A percentile compares a stretch with the other conserved stretches of the same genome.
These are phyloP conservation scores for Drusus annulatus DNA, from an alignment of 1,140 invertebrate genomes.

Conservation along the genomic window DNA sequence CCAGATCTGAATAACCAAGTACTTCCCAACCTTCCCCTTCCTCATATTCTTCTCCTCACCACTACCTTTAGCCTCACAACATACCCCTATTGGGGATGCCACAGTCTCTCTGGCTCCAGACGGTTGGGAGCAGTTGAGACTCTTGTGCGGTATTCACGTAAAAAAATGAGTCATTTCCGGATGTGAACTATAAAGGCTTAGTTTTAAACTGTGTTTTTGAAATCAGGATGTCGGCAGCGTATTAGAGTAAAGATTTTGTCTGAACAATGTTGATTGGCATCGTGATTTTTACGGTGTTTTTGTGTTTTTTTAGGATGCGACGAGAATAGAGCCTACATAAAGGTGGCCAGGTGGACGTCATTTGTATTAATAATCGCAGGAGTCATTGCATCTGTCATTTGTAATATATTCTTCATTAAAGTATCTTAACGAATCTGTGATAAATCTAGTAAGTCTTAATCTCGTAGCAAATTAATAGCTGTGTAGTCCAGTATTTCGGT, in stretches of 20 bases:
- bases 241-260: not conserved
- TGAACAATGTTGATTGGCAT: not conserved
- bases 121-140: too few relatives aligned
- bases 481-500: too few relatives aligned
- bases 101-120: too few relatives aligned
- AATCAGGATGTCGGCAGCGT: not conserved
- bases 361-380: constrained; percentile 29
- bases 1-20: too few relatives aligned
- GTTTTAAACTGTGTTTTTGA: too few relatives aligned
- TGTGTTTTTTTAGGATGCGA: constrained; percentile 48
- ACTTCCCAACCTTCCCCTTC: too few relatives aligned
- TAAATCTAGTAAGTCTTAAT: constrained; percentile 2
- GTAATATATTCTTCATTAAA: constrained; percentile 49
- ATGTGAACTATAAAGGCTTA: too few relatives aligned
- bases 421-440: constrained; percentile 44
- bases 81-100: too few relatives aligned
- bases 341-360: constrained; percentile 35
- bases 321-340: constrained; percentile 34
- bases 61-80: too few relatives aligned
- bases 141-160: too few relatives aligned
- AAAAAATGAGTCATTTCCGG: too few relatives aligned
- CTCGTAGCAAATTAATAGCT: not conserved
- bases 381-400: constrained; percentile 35
- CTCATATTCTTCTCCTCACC: too few relatives aligned
- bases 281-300: not conserved